Percentiles rank a stretch among this genome's conserved stretches.
phyloP scores from a whole-genome alignment of 2,113 vertebrate genomes.

The Theristicus caerulescens region DNA sequence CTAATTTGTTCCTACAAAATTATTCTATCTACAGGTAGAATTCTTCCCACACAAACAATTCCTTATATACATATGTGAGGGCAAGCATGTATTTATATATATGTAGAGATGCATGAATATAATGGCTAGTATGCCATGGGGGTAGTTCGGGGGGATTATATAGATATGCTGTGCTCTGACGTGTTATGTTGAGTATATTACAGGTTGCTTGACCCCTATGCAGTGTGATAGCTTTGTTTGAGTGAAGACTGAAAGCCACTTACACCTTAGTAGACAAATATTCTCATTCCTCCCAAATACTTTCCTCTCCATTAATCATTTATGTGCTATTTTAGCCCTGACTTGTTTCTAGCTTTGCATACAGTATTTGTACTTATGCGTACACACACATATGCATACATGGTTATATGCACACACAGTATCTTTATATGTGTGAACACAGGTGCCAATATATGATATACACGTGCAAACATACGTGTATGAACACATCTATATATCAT shows the following conservation, averaged over 20 bases:
- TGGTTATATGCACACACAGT: background rate
- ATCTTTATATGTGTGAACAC: background rate
- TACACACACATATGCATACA: fast-evolving
- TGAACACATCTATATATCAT: too few relatives aligned
- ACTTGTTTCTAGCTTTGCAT: background rate
- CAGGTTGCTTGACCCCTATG: background rate
- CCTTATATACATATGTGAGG: too few relatives aligned
- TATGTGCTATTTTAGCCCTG: background rate
- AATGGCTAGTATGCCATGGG: background rate
- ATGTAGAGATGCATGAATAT: too few relatives aligned
- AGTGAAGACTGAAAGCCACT: background rate
- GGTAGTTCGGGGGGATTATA: background rate
- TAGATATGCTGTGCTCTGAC: fast-evolving
- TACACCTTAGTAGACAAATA: background rate
- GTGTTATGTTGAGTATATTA: background rate
- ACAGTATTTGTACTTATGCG: fast-evolving
- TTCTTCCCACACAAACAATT: background rate
- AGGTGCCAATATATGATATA: too few relatives aligned
- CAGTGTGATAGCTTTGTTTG: background rate
- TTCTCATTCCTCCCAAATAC: background rate
- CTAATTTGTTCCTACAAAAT: background rate
- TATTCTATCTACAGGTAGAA: background rate
- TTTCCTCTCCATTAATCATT: background rate
- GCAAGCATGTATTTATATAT: background rate
- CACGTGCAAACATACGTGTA: fast-evolving